These are phyloP conservation scores for Xanthia icteritia DNA, from an alignment of 2,888 invertebrate species.

Conservation along the genomic window DNA sequence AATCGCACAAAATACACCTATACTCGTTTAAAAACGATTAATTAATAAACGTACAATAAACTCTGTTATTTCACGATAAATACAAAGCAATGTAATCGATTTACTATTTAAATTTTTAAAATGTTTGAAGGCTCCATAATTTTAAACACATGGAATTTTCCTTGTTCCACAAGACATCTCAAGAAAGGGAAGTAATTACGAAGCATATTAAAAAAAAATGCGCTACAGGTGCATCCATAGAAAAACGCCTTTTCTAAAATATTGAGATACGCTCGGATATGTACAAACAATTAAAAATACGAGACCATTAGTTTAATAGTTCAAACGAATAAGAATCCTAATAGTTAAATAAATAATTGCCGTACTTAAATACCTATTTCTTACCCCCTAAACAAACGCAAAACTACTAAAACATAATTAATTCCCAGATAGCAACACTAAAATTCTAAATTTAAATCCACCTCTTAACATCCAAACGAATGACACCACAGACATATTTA, in stretches of 20 bases:
- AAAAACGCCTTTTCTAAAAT: background rate
- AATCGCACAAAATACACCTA: background rate
- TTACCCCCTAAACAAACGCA: background rate
- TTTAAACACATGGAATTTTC: no score
- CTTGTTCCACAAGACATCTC: background rate
- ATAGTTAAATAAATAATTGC: background rate
- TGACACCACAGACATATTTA: conserved; percentile 54
- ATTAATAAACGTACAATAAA: no score
- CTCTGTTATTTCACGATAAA: no score
- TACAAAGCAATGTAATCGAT: no score
- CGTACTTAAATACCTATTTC: background rate
- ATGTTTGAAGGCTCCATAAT: no score
- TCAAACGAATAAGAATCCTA: background rate
- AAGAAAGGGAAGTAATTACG: background rate
- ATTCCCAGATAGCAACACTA: conserved; percentile 41
- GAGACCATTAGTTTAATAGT: background rate
- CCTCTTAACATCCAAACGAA: conserved; percentile 49
- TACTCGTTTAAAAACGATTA: no score
- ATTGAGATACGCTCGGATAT: background rate
- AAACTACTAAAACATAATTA: background rate
- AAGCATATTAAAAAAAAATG: no score
- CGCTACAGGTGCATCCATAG: background rate
- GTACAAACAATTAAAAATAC: background rate
- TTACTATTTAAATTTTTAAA: no score
- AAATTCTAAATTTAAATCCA: conserved; percentile 46